Conservation (phyloP, 2,797 vertebrate species). For the Poecilia wingei region DNA sequence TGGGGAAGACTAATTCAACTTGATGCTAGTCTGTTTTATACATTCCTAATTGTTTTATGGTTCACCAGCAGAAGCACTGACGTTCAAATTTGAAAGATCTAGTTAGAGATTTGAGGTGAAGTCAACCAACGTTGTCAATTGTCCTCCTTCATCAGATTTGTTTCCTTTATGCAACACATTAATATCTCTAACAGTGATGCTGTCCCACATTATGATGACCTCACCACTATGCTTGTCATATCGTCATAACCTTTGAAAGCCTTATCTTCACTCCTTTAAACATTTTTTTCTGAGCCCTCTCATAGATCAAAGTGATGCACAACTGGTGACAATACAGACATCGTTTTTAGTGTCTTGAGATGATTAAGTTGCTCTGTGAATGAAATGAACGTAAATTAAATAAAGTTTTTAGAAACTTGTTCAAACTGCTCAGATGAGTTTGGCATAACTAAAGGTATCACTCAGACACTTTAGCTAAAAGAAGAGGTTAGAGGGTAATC, state of each 20-base stretch:
- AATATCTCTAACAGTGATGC: background rate
- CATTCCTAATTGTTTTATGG: too few species aligned
- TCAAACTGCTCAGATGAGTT: background rate
- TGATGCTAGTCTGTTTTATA: too few species aligned
- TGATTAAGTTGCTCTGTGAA: background rate
- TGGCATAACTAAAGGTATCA: background rate
- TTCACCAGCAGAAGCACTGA: too few species aligned
- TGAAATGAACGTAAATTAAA: background rate
- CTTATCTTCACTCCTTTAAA: background rate
- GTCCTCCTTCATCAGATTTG: background rate
- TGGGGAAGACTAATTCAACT: background rate
- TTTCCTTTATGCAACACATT: background rate
- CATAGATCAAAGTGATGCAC: background rate
- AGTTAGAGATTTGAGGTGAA: background rate
- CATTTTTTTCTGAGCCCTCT: background rate
- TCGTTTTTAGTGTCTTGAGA: background rate
- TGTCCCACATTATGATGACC: background rate
- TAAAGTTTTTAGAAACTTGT: too few species aligned
- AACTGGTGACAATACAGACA: background rate
- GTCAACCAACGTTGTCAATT: background rate
- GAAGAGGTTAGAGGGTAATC: background rate
- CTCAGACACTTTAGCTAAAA: background rate
- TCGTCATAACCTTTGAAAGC: background rate
- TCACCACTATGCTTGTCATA: background rate
- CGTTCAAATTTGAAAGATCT: too few species aligned